Percentiles rank a stretch among this genome's conserved stretches.
phyloP scores from a whole-genome alignment of 1,140 invertebrate genomes.

The Drosophila lini region DNA sequence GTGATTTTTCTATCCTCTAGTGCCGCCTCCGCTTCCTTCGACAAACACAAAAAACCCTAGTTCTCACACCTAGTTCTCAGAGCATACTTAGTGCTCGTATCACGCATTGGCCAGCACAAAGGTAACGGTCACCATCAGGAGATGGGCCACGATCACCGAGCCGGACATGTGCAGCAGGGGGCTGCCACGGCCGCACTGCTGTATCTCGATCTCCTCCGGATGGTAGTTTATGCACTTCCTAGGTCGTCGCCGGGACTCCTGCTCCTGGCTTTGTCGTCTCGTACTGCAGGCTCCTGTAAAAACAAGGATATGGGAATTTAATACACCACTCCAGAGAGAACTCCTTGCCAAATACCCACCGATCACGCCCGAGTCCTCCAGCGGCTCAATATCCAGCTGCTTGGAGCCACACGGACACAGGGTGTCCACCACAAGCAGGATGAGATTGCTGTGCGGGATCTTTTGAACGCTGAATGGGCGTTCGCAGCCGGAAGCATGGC shows the following conservation, averaged over 20 bases:
- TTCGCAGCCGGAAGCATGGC: slow-evolving; percentile 94
- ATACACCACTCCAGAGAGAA: background rate
- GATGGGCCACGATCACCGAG: slow-evolving; percentile 66
- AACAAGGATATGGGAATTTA: background rate
- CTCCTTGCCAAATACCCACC: slow-evolving; percentile 44
- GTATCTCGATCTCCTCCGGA: slow-evolving; percentile 92
- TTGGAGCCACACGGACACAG: slow-evolving; percentile 94
- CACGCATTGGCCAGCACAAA: slow-evolving; percentile 80
- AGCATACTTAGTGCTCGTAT: slow-evolving; percentile 64
- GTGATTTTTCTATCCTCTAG: background rate
- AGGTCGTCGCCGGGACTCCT: slow-evolving; percentile 88
- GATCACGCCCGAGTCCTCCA: slow-evolving; percentile 87
- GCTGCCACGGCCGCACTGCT: slow-evolving; percentile 87
- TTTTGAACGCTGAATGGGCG: slow-evolving; percentile 97
- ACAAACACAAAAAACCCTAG: slow-evolving; percentile 23
- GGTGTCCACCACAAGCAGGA: slow-evolving; percentile 94
- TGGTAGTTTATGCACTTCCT: slow-evolving; percentile 94
- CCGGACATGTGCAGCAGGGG: slow-evolving; percentile 61
- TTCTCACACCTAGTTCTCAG: slow-evolving; percentile 16
- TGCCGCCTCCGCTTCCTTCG: slow-evolving; percentile 14
- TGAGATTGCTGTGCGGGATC: slow-evolving; percentile 95
- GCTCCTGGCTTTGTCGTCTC: slow-evolving; percentile 85
- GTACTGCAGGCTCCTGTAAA: slow-evolving; percentile 84
- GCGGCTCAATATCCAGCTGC: slow-evolving; percentile 91
- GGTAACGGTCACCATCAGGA: slow-evolving; percentile 77